A percentile compares a stretch with the other conserved stretches of the same genome.
These are phyloP conservation scores for Acanthoscelides obtectus DNA, from an alignment of 2,888 invertebrate genomes.

Conservation along the genomic window DNA sequence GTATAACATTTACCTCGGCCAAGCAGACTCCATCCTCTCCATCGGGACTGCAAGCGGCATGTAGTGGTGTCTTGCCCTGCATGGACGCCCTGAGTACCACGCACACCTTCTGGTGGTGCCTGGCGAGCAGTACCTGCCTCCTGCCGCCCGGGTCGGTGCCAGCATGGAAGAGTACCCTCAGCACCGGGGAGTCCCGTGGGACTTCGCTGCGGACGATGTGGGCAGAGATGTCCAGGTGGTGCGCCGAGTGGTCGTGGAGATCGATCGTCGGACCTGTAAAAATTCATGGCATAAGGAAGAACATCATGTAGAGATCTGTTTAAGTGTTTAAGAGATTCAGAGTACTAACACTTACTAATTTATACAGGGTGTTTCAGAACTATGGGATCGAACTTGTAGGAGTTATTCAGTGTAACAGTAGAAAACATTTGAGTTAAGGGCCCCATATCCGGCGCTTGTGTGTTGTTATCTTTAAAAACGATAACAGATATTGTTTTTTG, in stretches of 20 bases:
- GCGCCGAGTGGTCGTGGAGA: slow-evolving; percentile 60
- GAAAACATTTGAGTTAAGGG: too few relatives aligned
- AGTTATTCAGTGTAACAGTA: too few relatives aligned
- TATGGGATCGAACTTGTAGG: too few relatives aligned
- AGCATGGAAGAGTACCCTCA: slow-evolving; percentile 89
- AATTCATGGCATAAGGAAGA: neutral
- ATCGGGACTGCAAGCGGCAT: slow-evolving; percentile 90
- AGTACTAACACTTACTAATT: too few relatives aligned
- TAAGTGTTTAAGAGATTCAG: too few relatives aligned
- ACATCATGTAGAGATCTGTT: too few relatives aligned
- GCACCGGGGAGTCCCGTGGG: slow-evolving; percentile 84
- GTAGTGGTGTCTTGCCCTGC: slow-evolving; percentile 59
- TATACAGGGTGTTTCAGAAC: too few relatives aligned
- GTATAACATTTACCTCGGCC: slow-evolving; percentile 53
- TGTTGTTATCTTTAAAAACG: too few relatives aligned
- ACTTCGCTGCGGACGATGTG: slow-evolving; percentile 86
- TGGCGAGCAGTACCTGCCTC: slow-evolving; percentile 57
- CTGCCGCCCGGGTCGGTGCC: slow-evolving; percentile 80
- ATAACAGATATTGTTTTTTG: too few relatives aligned
- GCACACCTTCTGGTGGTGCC: slow-evolving; percentile 65
- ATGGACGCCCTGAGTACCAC: slow-evolving; percentile 72
- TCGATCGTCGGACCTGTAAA: slow-evolving; percentile 47
- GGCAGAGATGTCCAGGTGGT: slow-evolving; percentile 85
- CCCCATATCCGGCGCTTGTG: too few relatives aligned
- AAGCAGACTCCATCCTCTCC: slow-evolving; percentile 91